Evolutionary conservation across 2,888 invertebrate genomes (phyloP).

Genomic region (Amiota communis): DNA sequence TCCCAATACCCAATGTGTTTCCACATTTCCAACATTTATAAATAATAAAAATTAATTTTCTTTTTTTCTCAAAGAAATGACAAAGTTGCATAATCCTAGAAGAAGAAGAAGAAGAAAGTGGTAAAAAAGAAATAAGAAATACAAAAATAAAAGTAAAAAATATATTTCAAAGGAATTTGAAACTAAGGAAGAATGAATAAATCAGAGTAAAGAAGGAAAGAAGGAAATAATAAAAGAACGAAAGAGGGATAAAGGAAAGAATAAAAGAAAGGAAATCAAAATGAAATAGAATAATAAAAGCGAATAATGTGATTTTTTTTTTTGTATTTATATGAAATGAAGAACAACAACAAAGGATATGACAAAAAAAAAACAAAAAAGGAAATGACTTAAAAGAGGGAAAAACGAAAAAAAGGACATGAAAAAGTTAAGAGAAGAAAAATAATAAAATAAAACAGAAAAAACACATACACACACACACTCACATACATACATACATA

Average conservation of each 20-base stretch:
- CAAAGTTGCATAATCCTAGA: slow-evolving; percentile 3
- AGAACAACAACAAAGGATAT: background rate
- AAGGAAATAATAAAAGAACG: slow-evolving; percentile 16
- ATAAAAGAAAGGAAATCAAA: background rate
- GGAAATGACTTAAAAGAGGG: background rate
- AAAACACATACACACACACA: too few species aligned
- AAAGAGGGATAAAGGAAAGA: slow-evolving; percentile 21
- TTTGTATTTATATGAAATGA: slow-evolving; percentile 3
- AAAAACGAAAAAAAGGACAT: background rate
- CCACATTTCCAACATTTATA: too few species aligned
- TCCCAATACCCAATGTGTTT: too few species aligned
- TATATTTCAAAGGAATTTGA: background rate
- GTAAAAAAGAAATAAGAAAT: background rate
- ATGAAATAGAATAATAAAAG: background rate
- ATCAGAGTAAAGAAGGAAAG: too few species aligned
- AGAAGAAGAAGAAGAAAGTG: too few species aligned
- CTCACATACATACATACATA: too few species aligned
- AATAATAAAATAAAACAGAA: too few species aligned
- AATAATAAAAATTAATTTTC: background rate
- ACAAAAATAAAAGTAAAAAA: background rate
- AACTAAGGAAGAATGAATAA: background rate
- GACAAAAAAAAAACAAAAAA: background rate
- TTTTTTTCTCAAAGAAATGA: background rate
- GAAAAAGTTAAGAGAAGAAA: too few species aligned
- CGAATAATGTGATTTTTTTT: slow-evolving; percentile 8